Conservation (phyloP, 2,797 vertebrate genomes). For the Percopsis omiscomaycus region DNA sequence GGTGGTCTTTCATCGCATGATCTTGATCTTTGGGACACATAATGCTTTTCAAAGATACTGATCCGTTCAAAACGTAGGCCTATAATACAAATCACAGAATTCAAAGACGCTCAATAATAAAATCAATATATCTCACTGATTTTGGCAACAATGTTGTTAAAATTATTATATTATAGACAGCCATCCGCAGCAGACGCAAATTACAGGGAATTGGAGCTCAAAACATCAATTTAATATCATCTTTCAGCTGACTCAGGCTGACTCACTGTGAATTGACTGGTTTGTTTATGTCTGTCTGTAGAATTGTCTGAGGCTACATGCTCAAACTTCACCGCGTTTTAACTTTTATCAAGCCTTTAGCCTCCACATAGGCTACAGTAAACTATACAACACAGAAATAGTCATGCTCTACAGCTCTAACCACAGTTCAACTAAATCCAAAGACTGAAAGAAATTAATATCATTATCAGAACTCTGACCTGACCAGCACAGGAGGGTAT, state of each 20-base stretch:
- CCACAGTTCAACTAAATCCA: neutral
- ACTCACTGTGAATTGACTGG: neutral
- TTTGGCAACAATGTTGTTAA: constrained; percentile 9
- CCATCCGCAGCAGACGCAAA: constrained; percentile 48
- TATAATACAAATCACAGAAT: too few relatives aligned
- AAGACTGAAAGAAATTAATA: neutral
- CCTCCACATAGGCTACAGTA: too few relatives aligned
- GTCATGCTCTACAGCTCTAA: neutral
- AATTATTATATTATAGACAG: constrained; percentile 52
- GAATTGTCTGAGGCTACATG: neutral
- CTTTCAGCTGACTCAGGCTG: constrained; percentile 3
- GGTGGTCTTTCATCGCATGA: too few relatives aligned
- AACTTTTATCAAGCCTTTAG: too few relatives aligned
- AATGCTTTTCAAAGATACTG: too few relatives aligned
- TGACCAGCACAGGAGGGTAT: constrained; percentile 86
- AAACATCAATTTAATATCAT: constrained; percentile 57
- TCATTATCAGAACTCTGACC: constrained; percentile 79
- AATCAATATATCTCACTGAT: neutral
- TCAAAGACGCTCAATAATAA: constrained; percentile 5
- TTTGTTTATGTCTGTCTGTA: constrained; percentile 13
- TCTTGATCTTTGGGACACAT: too few relatives aligned
- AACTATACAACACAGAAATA: too few relatives aligned
- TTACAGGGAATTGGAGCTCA: constrained; percentile 53
- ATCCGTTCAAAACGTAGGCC: too few relatives aligned
- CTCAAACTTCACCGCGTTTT: neutral